Base-by-base conservation (phyloP, 2,797 vertebrate species). In the Acanthurus lineatus region DNA sequence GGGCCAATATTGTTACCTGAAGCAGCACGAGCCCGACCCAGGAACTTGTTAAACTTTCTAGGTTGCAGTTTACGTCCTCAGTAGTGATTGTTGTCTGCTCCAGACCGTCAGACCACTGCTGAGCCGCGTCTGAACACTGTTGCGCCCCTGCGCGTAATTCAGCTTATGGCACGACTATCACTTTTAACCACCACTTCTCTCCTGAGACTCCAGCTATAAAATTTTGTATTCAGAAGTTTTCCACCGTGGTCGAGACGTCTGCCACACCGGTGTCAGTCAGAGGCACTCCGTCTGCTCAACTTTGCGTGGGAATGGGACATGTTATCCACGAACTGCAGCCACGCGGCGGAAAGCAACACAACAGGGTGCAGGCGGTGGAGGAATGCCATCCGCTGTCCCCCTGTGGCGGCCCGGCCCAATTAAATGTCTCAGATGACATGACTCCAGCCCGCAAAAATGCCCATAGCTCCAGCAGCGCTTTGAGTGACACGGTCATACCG, bases 391-490 rank as follows among this genome's bases (percentile, higher is more conserved):
- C 95, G 86, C 94, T 94, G 85, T 95, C 94, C 95, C 95, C 95
- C 95, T 91, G 95, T 57, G 93, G 87, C 95, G 93, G 95, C 91
- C 81, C 58, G 95, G 95, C 94, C 96, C 97, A 97, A 97, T 97
- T 95, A 97, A 96, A 96, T 95, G 96, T 96, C 96, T 97, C 96
- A 94, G 95, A 97, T 96, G 96, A 96, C 94, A 96, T 97, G 97
- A 98, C 97, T 96, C 92, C 94, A 97, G 96, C 93, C 95, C 95
- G 94, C 95, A 98, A 97, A 97, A 97, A 98, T 97, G 97, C 95
- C 94, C 93, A 93, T 90, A 84, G 94, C 96, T 94, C 92, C 93
- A 92, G 94, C 88, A 92, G 95, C 90, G 94, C 90, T 95, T 92
- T 90, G 93, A 95, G 91, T 95, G 95, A 95, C 95, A 92, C 89